Evolutionary conservation across 2,113 vertebrate genomes (phyloP).

Genomic region (Colistium nudipinnis): DNA sequence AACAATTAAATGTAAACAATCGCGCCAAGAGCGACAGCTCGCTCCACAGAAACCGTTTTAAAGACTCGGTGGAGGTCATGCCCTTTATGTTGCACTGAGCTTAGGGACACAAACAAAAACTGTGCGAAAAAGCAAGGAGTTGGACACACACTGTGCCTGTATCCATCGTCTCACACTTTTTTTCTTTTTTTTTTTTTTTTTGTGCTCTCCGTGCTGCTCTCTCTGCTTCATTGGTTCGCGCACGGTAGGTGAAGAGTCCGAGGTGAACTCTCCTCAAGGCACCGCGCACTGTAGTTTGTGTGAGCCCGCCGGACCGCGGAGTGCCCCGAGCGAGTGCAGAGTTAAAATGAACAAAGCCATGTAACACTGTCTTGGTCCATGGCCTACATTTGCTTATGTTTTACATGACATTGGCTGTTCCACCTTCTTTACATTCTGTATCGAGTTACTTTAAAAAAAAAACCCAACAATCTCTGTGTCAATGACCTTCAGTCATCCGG

Average conservation of each 20-base stretch:
- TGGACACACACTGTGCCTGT: not conserved
- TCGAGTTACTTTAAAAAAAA: constrained; percentile 14
- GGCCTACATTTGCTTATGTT: constrained; percentile 1
- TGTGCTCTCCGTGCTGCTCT: constrained; percentile 46
- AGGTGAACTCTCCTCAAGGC: constrained; percentile 36
- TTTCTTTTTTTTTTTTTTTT: constrained; percentile 66
- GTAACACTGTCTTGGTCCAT: not conserved
- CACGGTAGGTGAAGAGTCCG: constrained; percentile 31
- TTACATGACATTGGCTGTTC: constrained; percentile 14
- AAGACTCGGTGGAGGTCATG: too few relatives aligned
- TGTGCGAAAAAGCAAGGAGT: not conserved
- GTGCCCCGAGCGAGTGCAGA: constrained; percentile 22
- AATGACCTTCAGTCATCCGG: not conserved
- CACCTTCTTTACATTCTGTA: not conserved
- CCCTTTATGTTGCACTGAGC: too few relatives aligned
- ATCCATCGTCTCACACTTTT: constrained; percentile 39
- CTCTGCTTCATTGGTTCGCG: constrained; percentile 43
- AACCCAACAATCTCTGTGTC: not conserved
- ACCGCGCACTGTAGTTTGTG: constrained; percentile 28
- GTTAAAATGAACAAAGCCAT: constrained; percentile 14
- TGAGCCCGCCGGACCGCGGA: constrained; percentile 38
- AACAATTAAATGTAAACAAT: too few relatives aligned
- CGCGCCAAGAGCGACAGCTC: too few relatives aligned
- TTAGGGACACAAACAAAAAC: not conserved
- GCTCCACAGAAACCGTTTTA: too few relatives aligned